Base-by-base conservation (phyloP, 1,140 invertebrate genomes). In the Drosophila subpulchrella region DNA sequence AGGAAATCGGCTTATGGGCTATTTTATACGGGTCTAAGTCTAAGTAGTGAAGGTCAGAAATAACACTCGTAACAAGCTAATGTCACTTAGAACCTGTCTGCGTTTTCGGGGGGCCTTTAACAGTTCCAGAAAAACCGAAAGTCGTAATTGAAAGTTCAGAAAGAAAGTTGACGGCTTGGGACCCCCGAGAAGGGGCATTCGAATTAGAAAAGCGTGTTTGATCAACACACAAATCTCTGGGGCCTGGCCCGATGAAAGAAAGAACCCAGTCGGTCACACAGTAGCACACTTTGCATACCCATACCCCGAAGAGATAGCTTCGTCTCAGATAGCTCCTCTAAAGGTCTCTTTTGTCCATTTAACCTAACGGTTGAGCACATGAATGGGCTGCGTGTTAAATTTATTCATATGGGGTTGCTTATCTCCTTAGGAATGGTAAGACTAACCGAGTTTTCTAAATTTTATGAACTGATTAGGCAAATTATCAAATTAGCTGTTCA, bases 141-240 rank as follows among this genome's bases (percentile, higher is more conserved):
- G 82, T 86, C 68, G 71, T 88, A 75, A 88, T 88, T 86, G 83
- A 86, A 86, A 86, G 83, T 86, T 60, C 41, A 32, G n/a, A 77
- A 76, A 88, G 82, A 86, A 86, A 86, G 82, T 82, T 79, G 59
- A 63, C 61, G 54, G 46, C 53, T 46, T 70, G 63, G 48, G 72
- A 61, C 57, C 61, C 15, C 72, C 68, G 53, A 54, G 58, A 59
- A 71, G 70, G 65, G 83, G 54, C 50, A 78, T 65, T 75, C 46
- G 59, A 82, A 78, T 74, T 84, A 76, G 30, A 74, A 74, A 81
- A 74, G 58, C 58, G 66, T 84, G 65, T 84, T 63, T 72, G 55
- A 60, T 65, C 54, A 71, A 59, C 72, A 65, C 12, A 60, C 15
- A 60, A 51, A 81, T 81, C 71, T 80, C 17, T 38, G 5, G 39